Evolutionary conservation across 2,797 vertebrate genomes (phyloP), one percentile per base, ranked within the genome.

Genomic region (Cossypha heuglini): DNA sequence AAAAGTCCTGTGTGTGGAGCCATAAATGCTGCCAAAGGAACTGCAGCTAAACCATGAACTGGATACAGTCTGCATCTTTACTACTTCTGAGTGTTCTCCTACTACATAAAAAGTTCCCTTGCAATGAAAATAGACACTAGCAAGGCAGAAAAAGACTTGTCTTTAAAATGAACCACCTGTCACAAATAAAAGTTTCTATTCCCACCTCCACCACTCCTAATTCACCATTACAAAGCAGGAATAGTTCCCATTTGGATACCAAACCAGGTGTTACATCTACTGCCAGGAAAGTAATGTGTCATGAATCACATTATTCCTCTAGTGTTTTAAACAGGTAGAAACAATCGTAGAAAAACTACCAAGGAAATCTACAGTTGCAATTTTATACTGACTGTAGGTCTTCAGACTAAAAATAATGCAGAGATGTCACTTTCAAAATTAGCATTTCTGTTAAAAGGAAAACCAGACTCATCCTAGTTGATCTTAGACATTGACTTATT

Each of bases 271-370:
- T 78, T 35, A 22, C 9, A 63, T 42, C 80, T 54, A 54, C 43
- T 84, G 63, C 37, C 83, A 86, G 37, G 42, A 79, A 76, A 82
- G 45, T 18, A 86, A 80, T 3, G 11, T 84, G 35, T 16, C 45
- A 86, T 38, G 16, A 72, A 90, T 63, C 71, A 54, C 31, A 35
- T 63, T 79, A 75, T 67, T 72, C 24, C n/a, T 74, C 15, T 25
- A 71, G 29, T 66, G 45, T 59, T 87, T 85, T 68, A 85, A 89
- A 85, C 51, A 93, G 84, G 46, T 67, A 93, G 46, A 87, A 96
- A 89, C 35, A 83, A 82, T 63, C 81, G 45, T 2, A 87, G 31
- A 92, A 77, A 74, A 61, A 63, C 15, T 69, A 51, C 46, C 51
- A 63, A 87, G 40, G 31, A 93, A 92, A 89, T 75, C 66, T 46